These are phyloP conservation scores for Columbina picui DNA, from an alignment of 2,113 vertebrate species.

Conservation along the genomic window DNA sequence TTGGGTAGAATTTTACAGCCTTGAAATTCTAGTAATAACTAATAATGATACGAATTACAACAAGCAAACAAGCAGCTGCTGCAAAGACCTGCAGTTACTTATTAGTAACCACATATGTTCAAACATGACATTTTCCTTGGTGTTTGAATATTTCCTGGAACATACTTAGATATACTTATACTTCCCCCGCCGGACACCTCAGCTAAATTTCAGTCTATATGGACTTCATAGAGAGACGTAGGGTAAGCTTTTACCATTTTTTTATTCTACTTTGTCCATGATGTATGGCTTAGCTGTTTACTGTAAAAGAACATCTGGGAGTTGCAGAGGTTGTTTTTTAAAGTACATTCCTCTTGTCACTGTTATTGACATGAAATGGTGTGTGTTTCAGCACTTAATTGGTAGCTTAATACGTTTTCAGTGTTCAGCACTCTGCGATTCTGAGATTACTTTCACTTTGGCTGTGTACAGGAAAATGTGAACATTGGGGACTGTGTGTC, in stretches of 20 bases:
- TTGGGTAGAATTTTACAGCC: background rate
- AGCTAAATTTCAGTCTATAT: background rate
- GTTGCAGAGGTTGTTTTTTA: background rate
- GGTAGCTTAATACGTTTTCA: background rate
- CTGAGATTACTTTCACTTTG: background rate
- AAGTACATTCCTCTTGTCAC: background rate
- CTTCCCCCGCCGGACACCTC: background rate
- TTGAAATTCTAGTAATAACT: background rate
- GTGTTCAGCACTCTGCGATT: background rate
- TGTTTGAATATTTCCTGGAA: background rate
- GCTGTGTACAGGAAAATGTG: background rate
- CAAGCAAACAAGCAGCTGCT: background rate
- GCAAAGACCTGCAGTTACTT: background rate
- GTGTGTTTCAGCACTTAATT: slow-evolving; percentile 24
- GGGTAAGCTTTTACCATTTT: background rate
- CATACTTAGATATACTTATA: background rate
- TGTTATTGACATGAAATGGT: background rate
- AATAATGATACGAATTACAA: background rate
- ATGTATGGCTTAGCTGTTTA: background rate
- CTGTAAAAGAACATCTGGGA: background rate
- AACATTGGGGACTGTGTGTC: background rate
- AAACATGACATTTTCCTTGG: background rate
- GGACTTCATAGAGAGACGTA: background rate
- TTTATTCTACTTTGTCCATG: background rate
- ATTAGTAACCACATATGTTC: background rate